phyloP scores from a whole-genome alignment of 2,113 vertebrate genomes.

The Opisthocomus hoazin region DNA sequence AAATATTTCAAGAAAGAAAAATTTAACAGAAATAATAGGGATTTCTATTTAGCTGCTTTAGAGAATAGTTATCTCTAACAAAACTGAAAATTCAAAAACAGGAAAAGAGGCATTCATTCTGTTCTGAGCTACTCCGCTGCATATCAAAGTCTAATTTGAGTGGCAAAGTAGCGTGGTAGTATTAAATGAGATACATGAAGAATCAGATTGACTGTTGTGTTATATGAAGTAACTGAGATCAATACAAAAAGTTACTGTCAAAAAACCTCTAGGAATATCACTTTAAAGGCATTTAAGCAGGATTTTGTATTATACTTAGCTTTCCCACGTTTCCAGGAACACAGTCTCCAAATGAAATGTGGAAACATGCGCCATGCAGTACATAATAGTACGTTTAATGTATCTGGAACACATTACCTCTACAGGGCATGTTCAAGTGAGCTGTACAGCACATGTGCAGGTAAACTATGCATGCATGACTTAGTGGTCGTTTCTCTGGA shows the following conservation, averaged over 20 bases:
- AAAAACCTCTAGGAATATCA: background rate
- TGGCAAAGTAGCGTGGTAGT: background rate
- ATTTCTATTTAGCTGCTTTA: background rate
- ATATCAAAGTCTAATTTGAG: background rate
- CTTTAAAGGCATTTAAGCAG: background rate
- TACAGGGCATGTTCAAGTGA: background rate
- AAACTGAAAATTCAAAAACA: background rate
- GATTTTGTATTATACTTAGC: background rate
- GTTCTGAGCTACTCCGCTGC: background rate
- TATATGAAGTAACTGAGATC: background rate
- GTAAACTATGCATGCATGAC: background rate
- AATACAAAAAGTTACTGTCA: background rate
- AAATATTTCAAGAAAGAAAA: background rate
- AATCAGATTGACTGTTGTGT: background rate
- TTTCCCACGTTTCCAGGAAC: background rate
- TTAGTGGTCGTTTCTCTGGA: background rate
- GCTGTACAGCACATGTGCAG: background rate
- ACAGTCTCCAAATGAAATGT: background rate
- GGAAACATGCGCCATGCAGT: background rate
- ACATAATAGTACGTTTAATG: background rate
- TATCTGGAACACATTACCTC: background rate
- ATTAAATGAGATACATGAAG: background rate
- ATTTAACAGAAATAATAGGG: background rate
- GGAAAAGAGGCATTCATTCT: background rate
- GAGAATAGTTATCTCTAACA: background rate